These are phyloP conservation scores for Drosophila suboccidentalis DNA, from an alignment of 2,888 invertebrate genomes.

Conservation along the genomic window DNA sequence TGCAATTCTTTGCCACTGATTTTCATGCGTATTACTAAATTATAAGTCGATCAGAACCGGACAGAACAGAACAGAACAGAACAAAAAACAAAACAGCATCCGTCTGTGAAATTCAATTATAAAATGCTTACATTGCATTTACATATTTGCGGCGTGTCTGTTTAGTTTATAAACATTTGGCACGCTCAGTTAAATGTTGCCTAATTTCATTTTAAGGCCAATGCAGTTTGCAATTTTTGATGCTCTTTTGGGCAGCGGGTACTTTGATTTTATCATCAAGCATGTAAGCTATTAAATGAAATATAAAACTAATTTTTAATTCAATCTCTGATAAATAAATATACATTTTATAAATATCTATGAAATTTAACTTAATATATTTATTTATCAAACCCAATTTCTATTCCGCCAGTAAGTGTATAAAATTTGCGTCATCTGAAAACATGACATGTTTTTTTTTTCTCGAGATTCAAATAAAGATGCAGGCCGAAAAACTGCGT, in stretches of 20 bases:
- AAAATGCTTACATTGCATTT: constrained; percentile 78
- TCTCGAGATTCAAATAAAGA: not conserved
- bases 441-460: not conserved
- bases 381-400: not conserved
- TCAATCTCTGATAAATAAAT: not conserved
- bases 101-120: constrained; percentile 73
- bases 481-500: not conserved
- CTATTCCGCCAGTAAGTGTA: not conserved
- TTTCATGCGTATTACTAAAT: constrained; percentile 49
- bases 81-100: constrained; percentile 28
- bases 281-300: not conserved
- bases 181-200: constrained; percentile 59
- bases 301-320: not conserved
- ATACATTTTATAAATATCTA: too few species aligned
- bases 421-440: not conserved
- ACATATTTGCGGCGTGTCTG: constrained; percentile 59
- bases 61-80: not conserved
- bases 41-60: constrained; percentile 34
- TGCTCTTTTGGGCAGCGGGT: not conserved
- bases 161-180: constrained; percentile 64
- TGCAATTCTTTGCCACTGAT: constrained; percentile 42
- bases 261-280: not conserved
- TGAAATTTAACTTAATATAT: too few species aligned
- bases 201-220: constrained; percentile 50
- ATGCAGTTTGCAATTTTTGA: constrained; percentile 15